phyloP scores from a whole-genome alignment of 2,113 vertebrate species.

The Xerus inauris region DNA sequence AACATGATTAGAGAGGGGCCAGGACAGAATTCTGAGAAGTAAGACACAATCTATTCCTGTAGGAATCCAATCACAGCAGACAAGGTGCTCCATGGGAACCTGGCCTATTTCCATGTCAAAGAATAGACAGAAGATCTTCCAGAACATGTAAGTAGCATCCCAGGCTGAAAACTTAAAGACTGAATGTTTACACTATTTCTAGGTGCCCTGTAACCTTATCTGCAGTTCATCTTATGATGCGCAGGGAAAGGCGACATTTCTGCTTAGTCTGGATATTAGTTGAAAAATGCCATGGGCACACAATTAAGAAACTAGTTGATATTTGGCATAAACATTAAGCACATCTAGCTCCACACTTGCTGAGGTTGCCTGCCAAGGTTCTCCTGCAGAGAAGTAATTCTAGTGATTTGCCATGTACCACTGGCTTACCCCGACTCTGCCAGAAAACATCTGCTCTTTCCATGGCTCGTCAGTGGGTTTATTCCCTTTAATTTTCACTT shows the following conservation, averaged over 20 bases:
- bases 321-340: background rate
- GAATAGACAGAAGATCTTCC: background rate
- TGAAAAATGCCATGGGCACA: background rate
- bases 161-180: background rate
- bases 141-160: background rate
- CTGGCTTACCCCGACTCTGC: background rate
- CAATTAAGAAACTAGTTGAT: background rate
- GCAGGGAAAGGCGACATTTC: background rate
- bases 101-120: background rate
- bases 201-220: background rate
- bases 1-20: background rate
- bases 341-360: background rate
- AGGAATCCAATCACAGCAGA: background rate
- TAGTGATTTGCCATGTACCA: background rate
- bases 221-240: background rate
- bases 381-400: background rate
- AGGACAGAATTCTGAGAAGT: background rate
- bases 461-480: background rate
- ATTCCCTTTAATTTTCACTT: background rate
- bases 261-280: background rate
- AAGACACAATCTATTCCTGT: background rate
- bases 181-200: background rate
- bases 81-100: background rate
- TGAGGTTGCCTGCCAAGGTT: background rate
- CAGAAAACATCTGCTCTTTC: background rate